Evolutionary conservation across 2,888 invertebrate species (phyloP), one percentile per base, ranked within the genome.

Genomic region (Patella depressa): DNA sequence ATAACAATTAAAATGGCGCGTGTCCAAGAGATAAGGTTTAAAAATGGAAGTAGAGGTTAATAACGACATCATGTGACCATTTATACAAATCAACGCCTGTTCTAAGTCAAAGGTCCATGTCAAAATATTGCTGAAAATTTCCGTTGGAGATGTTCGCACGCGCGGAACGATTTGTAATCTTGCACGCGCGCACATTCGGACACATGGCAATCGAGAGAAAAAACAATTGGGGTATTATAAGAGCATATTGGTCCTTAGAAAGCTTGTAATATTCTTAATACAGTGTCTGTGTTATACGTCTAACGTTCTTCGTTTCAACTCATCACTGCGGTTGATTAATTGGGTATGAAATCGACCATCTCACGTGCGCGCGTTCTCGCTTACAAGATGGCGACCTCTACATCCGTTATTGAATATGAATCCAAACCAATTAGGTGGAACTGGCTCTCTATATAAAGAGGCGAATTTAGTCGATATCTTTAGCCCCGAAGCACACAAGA

Each of bases 311-410:
- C 65, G 19, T 24, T 24, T 24, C 24, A 19, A 65, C 19, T 65
- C 65, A 19, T 65, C 65, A 19, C 53, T 54, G 73, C 24, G 53
- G 53, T 53, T 55, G 53, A 24, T 53, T 73, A 73, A 73, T 73
- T 73, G 73, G 53, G 53, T 73, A 55, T 53, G 73, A 73, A 55
- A 73, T 73, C 73, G 73, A 73, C 53, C 45, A 54, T 55, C 73
- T 55, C 53, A 53, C 54, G 72, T 55, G 53, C 53, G 53, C 17
- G 73, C 73, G 55, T 55, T 53, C 53, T 73, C 73, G 73, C 55
- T 73, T 73, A 55, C 73, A 73, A 73, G 73, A 73, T 73, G 73
- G 73, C 73, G 73, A 73, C 73, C 73, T 53, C 19, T 53, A 54
- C 19, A 73, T 73, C 73, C 73, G 73, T 54, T 55, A 73, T 73